A percentile compares a stretch with the other conserved stretches of the same genome.
These are phyloP conservation scores for Barnardius zonarius DNA, from an alignment of 2,113 vertebrate genomes.

Conservation along the genomic window DNA sequence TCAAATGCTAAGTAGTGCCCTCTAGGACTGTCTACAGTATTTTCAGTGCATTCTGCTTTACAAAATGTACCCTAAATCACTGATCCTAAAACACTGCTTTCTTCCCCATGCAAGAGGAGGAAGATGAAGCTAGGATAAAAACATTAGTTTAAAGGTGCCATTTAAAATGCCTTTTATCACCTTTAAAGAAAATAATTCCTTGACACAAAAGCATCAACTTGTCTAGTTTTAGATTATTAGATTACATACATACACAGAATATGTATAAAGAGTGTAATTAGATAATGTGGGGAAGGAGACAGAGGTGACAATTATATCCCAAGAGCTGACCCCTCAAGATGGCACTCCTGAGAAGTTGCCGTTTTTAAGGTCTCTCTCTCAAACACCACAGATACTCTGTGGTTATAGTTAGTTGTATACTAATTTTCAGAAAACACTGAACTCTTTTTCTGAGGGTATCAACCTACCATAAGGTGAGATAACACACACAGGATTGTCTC, in stretches of 20 bases:
- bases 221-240: neutral
- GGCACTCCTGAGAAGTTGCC: neutral
- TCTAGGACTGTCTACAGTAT: neutral
- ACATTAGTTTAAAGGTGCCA: neutral
- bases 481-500: neutral
- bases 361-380: accelerated
- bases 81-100: neutral
- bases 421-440: neutral
- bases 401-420: neutral
- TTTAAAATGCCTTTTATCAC: neutral
- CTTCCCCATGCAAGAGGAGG: neutral
- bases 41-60: neutral
- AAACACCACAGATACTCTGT: neutral
- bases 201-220: neutral
- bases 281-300: neutral
- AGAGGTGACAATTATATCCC: neutral
- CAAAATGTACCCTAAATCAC: neutral
- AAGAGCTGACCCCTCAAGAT: neutral
- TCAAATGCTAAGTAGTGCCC: neutral
- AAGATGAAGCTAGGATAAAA: neutral
- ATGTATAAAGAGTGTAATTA: neutral
- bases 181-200: neutral
- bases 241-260: neutral
- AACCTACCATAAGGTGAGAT: neutral
- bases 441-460: neutral